Conservation (phyloP, 2,888 invertebrate genomes). For the Zaprionus obscuricornis region DNA sequence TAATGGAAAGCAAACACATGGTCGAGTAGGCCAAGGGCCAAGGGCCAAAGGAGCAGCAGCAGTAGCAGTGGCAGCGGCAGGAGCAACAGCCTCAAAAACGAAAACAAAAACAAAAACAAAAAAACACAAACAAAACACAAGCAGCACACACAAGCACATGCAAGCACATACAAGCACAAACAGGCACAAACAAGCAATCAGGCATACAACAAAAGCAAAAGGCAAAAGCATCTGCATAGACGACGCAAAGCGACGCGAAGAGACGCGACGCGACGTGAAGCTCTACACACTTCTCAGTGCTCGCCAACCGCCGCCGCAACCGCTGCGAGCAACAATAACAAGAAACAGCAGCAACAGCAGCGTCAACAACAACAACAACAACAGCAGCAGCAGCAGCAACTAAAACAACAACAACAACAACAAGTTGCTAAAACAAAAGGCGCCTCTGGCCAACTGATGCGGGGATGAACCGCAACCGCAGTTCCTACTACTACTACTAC, state of each 20-base stretch:
- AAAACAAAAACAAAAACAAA: slow-evolving; percentile 1
- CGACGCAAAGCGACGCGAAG: neutral
- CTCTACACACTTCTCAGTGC: neutral
- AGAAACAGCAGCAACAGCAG: neutral
- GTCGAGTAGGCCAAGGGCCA: no score
- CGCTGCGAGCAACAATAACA: neutral
- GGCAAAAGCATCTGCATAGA: slow-evolving; percentile 37
- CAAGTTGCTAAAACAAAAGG: slow-evolving; percentile 1
- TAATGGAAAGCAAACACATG: slow-evolving; percentile 61
- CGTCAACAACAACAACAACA: slow-evolving; percentile 8
- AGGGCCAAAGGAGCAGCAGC: slow-evolving; percentile 5
- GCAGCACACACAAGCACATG: slow-evolving; percentile 9
- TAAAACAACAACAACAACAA: slow-evolving; percentile 1
- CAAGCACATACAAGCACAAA: slow-evolving; percentile 19
- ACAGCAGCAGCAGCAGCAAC: neutral
- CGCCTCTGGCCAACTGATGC: slow-evolving; percentile 32
- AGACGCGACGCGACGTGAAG: neutral
- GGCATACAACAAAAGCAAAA: slow-evolving; percentile 50
- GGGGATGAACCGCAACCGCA: slow-evolving; percentile 36
- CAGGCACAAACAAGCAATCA: slow-evolving; percentile 31
- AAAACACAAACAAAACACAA: neutral
- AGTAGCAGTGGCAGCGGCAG: slow-evolving; percentile 2
- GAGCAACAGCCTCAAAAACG: slow-evolving; percentile 6
- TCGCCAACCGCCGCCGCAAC: no score
- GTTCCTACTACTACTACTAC: neutral